Evolutionary conservation across 2,888 invertebrate species (phyloP).

Genomic region (Gandaritis pyraliata): DNA sequence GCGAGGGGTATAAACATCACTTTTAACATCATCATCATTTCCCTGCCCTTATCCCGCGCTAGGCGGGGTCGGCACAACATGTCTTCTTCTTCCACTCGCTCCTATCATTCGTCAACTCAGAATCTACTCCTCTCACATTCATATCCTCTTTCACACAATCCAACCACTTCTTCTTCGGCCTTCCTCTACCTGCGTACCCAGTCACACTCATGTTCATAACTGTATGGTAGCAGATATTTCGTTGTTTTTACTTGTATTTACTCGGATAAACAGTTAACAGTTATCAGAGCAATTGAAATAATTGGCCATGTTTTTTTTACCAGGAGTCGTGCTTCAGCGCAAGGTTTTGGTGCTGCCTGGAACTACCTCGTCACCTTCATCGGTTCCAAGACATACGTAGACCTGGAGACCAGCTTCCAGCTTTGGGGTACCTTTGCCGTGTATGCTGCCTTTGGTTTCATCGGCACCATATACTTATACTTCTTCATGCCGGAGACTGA

Average conservation of each 20-base stretch:
- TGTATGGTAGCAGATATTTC: no score
- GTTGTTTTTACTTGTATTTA: neutral
- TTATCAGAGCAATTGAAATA: neutral
- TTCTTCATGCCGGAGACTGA: conserved; percentile 81
- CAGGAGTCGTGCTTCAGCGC: conserved; percentile 78
- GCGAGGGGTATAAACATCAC: no score
- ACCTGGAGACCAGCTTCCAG: conserved; percentile 65
- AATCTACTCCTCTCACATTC: no score
- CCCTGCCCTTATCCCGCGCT: no score
- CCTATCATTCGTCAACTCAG: no score
- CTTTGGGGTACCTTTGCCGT: conserved; percentile 78
- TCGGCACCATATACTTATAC: conserved; percentile 77
- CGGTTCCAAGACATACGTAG: conserved; percentile 76
- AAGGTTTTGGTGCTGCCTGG: conserved; percentile 77
- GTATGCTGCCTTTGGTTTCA: conserved; percentile 68
- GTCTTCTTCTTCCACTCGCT: no score
- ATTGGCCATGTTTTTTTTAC: conserved; percentile 24
- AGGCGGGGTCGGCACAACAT: no score
- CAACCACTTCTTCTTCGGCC: no score
- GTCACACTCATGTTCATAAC: no score
- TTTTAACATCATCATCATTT: no score
- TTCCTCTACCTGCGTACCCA: no score
- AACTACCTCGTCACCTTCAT: conserved; percentile 78
- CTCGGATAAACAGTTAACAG: neutral
- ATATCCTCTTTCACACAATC: no score